These are phyloP conservation scores for Lordiphosa fenestrarum DNA, from an alignment of 2,888 invertebrate genomes.

Conservation along the genomic window DNA sequence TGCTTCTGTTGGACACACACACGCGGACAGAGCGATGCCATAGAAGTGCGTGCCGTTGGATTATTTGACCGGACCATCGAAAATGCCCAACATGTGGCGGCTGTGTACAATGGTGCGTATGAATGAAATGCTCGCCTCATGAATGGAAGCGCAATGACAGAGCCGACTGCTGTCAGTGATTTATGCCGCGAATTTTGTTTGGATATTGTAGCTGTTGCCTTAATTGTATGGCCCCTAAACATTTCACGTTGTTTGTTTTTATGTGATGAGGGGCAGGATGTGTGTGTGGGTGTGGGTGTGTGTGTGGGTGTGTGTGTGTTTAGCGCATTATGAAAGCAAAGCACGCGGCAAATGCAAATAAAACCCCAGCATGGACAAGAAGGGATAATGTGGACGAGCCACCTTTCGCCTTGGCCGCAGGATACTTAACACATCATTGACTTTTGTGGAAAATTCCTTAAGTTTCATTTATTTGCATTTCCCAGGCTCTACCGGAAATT, in stretches of 20 bases:
- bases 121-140: slow-evolving; percentile 60
- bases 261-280: slow-evolving; percentile 8
- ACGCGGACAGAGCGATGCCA: slow-evolving; percentile 24
- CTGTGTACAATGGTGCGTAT: slow-evolving; percentile 60
- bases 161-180: slow-evolving; percentile 46
- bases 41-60: slow-evolving; percentile 62
- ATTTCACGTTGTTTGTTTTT: slow-evolving; percentile 11
- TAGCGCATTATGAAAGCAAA: slow-evolving; percentile 45
- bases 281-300: slow-evolving; percentile 9
- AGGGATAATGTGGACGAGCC: slow-evolving; percentile 14
- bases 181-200: slow-evolving; percentile 61
- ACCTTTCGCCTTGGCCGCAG: slow-evolving; percentile 44
- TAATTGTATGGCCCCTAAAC: slow-evolving; percentile 54
- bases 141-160: slow-evolving; percentile 36
- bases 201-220: slow-evolving; percentile 37
- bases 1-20: slow-evolving; percentile 28
- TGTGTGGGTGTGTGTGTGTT: background rate
- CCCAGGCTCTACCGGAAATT: slow-evolving; percentile 42
- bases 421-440: slow-evolving; percentile 68
- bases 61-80: slow-evolving; percentile 37
- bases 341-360: slow-evolving; percentile 51
- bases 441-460: slow-evolving; percentile 37
- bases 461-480: slow-evolving; percentile 68
- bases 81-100: slow-evolving; percentile 44
- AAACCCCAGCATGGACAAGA: slow-evolving; percentile 24